Percentiles rank a stretch among this genome's conserved stretches.
These are phyloP conservation scores for Dermochelys coriacea DNA, from an alignment of 2,797 vertebrate species.

Conservation along the genomic window DNA sequence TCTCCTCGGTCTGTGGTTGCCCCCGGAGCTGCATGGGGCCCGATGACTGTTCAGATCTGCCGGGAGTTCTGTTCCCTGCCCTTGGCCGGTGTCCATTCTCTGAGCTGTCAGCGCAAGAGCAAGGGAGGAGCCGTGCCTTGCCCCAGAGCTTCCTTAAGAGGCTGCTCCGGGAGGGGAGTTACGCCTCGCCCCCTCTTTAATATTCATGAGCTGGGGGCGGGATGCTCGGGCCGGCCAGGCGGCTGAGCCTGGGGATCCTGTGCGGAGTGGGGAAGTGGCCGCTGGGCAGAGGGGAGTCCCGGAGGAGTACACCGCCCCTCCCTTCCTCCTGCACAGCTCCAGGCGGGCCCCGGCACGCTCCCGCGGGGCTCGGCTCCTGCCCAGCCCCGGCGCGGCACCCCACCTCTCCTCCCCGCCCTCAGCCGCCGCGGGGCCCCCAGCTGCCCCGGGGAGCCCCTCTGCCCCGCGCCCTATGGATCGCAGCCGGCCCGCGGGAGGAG, in stretches of 20 bases:
- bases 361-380: neutral
- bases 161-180: neutral
- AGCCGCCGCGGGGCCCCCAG: neutral
- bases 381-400: conserved; percentile 40
- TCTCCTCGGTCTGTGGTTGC: too few species aligned
- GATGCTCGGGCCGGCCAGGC: conserved; percentile 41
- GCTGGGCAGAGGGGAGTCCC: conserved; percentile 55
- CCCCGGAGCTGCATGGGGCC: neutral
- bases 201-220: conserved; percentile 69
- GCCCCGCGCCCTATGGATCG: conserved; percentile 70
- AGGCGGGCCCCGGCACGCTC: neutral
- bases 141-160: conserved; percentile 36
- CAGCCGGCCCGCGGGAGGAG: conserved; percentile 66
- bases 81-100: too few species aligned
- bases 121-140: neutral
- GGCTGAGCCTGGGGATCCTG: conserved; percentile 48
- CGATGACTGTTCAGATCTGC: neutral
- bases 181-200: conserved; percentile 38
- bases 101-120: neutral
- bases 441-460: conserved; percentile 19
- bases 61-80: neutral
- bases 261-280: conserved; percentile 71
- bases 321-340: neutral
- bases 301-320: neutral
- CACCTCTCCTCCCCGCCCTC: conserved; percentile 39